These are phyloP conservation scores for Dendronephthya gigantea DNA, from an alignment of 64 coral and sea anemone genomes.

Conservation along the genomic window DNA sequence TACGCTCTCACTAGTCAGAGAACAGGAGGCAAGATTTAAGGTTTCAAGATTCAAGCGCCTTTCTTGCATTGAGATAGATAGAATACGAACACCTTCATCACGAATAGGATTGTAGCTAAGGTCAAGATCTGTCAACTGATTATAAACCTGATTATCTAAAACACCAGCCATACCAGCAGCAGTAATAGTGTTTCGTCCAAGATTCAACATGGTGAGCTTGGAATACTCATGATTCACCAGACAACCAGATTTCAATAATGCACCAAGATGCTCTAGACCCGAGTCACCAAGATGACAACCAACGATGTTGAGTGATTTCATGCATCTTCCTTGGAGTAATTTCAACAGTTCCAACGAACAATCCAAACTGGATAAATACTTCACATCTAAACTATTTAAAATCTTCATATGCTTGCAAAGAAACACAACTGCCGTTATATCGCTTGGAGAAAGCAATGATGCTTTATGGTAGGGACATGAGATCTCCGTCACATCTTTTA, in stretches of 20 bases:
- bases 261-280: neutral
- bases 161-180: neutral
- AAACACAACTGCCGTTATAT: neutral
- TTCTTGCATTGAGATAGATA: neutral
- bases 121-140: neutral
- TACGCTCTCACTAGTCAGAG: neutral
- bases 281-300: neutral
- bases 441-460: neutral
- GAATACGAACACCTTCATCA: neutral
- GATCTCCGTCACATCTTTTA: neutral
- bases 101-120: neutral
- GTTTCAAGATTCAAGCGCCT: neutral
- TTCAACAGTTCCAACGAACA: neutral
- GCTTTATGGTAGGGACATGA: too few species aligned
- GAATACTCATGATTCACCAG: neutral
- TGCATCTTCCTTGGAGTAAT: neutral
- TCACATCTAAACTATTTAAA: neutral
- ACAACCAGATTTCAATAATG: neutral
- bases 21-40: neutral
- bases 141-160: neutral
- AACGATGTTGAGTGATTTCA: neutral
- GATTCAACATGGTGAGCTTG: neutral
- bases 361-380: neutral
- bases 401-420: neutral
- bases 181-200: neutral